Percentiles rank a stretch among this genome's conserved stretches.
These are phyloP conservation scores for Petrocephalus zakoni DNA, from an alignment of 2,113 vertebrate species.

Conservation along the genomic window DNA sequence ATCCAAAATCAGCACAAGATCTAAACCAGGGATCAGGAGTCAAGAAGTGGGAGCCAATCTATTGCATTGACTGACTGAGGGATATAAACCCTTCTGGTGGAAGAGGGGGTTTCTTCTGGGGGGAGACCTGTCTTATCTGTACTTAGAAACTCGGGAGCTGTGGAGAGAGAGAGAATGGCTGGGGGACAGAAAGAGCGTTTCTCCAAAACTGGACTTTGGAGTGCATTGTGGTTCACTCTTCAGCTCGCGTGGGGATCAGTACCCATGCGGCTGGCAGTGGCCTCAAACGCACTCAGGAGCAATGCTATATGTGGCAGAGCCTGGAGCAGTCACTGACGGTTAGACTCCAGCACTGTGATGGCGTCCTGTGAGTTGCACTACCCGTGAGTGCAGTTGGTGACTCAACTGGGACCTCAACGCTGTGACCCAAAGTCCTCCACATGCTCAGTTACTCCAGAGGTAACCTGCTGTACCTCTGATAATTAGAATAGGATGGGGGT, in stretches of 20 bases:
- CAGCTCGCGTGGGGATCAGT: not conserved
- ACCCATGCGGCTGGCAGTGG: too few species aligned
- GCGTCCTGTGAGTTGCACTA: not conserved
- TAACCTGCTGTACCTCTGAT: not conserved
- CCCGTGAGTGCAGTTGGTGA: not conserved
- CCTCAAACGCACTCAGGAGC: not conserved
- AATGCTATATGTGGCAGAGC: not conserved
- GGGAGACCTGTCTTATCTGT: not conserved
- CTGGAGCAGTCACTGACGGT: not conserved
- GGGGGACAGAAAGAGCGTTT: not conserved
- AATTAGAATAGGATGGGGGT: not conserved
- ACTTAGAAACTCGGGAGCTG: not conserved
- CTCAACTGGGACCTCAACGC: not conserved
- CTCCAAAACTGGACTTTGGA: not conserved
- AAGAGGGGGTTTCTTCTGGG: too few species aligned
- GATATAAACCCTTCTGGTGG: not conserved
- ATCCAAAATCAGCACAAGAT: not conserved
- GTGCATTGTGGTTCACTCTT: not conserved
- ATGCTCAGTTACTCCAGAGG: too few species aligned
- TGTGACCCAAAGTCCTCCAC: too few species aligned
- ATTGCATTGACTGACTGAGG: not conserved
- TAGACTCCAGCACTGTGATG: not conserved
- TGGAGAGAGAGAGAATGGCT: not conserved
- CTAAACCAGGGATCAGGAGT: not conserved
- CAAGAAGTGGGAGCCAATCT: not conserved